Base-by-base conservation (phyloP, 2,888 invertebrate genomes). In the Dascillus cervinus region DNA sequence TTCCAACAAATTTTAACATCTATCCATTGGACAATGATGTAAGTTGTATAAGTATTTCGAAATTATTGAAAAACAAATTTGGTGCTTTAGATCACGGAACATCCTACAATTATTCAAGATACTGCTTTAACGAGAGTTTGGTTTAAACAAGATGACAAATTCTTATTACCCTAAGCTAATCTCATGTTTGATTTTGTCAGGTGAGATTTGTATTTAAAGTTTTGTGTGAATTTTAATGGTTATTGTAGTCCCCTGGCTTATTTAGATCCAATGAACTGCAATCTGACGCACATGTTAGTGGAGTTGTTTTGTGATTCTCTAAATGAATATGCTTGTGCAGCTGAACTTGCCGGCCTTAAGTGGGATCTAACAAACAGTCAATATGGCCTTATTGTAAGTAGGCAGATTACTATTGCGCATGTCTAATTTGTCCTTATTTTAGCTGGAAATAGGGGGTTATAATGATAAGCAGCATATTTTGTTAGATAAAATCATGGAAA, bases 131-230 rank as follows among this genome's bases (percentile, higher is more conserved):
- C 84, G 50, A 70, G 95, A 32, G 69, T 92, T 0, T 98, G 97
- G 97, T 94, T 81, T 65, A 91, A 91, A 53, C 89, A 92, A 58
- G 97, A 98, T 64, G 82, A 85, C 50, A 87, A 89, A 57, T 97
- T 86, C 59, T 65, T 79, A 6, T 69, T 94, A 37, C 97, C 97
- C 0, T 95, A 92, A 65, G 81, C 86, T 0, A 82, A 81, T 50
- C 66, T 90, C 43, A 82, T 77, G 29, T 79, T 90, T 50, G 82
- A 86, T 53, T 71, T 89, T 41, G 76, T 79, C 20, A 84, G 82
- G 85, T 84, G 64, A 50, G 47, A 37, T 21, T n/a, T 10, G 17
- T 36, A 13, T 13, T 24, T 13, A n/a, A 3, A 6, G 13, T 17
- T 14, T n/a, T n/a, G n/a, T n/a, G n/a, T n/a, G n/a, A n/a, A n/a